A percentile compares a stretch with the other conserved stretches of the same genome.
phyloP scores from a whole-genome alignment of 2,888 invertebrate species.

The Tetramorium bicarinatum region DNA sequence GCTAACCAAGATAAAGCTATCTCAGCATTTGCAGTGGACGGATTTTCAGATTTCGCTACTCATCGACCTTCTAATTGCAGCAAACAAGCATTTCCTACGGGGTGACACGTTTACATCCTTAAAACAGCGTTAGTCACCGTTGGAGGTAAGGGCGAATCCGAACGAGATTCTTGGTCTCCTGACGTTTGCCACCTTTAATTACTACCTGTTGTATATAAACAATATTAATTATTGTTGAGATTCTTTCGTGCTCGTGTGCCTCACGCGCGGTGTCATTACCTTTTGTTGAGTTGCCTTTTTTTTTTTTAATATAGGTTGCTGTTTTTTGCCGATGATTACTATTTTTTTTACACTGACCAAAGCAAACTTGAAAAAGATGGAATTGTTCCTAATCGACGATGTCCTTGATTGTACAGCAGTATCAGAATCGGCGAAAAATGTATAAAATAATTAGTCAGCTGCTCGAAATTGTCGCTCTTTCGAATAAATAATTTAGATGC shows the following conservation, averaged over 20 bases:
- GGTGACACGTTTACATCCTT: no score
- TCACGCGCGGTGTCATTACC: background rate
- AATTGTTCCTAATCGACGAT: background rate
- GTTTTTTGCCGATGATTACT: background rate
- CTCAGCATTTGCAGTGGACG: background rate
- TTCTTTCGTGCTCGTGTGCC: background rate
- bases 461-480: background rate
- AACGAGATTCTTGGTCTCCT: background rate
- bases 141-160: slow-evolving; percentile 6
- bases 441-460: background rate
- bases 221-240: background rate
- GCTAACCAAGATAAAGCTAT: background rate
- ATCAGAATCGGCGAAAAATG: background rate
- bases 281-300: background rate
- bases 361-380: background rate
- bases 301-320: no score
- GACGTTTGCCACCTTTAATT: slow-evolving; percentile 1
- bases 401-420: background rate
- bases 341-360: background rate
- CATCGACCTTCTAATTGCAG: background rate
- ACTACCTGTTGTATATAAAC: background rate
- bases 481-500: background rate
- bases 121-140: background rate
- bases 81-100: background rate
- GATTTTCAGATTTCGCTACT: background rate